Evolutionary conservation across 2,113 vertebrate species (phyloP).

Genomic region (Labrus mixtus): DNA sequence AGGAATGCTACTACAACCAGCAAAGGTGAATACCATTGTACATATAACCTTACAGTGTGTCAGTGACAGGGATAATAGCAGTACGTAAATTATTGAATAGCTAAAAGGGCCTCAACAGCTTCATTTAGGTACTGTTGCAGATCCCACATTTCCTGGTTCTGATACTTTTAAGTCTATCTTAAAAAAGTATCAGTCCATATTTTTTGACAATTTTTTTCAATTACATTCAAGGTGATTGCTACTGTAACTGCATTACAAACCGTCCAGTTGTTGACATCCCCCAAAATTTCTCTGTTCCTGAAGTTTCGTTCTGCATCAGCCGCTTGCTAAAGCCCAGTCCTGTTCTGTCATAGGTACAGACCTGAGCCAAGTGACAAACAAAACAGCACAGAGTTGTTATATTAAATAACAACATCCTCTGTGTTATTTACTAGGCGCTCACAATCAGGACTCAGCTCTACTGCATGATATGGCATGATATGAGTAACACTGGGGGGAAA

Average conservation of each 20-base stretch:
- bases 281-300: slow-evolving; percentile 84
- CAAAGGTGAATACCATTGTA: neutral
- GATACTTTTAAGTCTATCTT: neutral
- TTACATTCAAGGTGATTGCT: neutral
- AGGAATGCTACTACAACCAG: neutral
- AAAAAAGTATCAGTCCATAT: neutral
- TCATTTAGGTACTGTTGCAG: neutral
- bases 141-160: neutral
- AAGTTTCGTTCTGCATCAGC: slow-evolving; percentile 81
- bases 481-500: neutral
- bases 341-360: slow-evolving; percentile 85
- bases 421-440: too few species aligned
- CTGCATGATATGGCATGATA: too few species aligned
- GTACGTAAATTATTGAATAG: neutral
- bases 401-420: too few species aligned
- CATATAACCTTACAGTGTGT: neutral
- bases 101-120: neutral
- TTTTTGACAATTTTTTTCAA: neutral
- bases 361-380: slow-evolving; percentile 70
- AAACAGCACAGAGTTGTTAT: slow-evolving; percentile 5
- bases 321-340: slow-evolving; percentile 86
- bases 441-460: too few species aligned
- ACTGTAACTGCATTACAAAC: slow-evolving; percentile 53
- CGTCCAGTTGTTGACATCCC: slow-evolving; percentile 83
- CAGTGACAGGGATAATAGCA: neutral